Evolutionary conservation across 2,888 invertebrate species (phyloP), one percentile per base, ranked within the genome.

Genomic region (Cephalotes varians): DNA sequence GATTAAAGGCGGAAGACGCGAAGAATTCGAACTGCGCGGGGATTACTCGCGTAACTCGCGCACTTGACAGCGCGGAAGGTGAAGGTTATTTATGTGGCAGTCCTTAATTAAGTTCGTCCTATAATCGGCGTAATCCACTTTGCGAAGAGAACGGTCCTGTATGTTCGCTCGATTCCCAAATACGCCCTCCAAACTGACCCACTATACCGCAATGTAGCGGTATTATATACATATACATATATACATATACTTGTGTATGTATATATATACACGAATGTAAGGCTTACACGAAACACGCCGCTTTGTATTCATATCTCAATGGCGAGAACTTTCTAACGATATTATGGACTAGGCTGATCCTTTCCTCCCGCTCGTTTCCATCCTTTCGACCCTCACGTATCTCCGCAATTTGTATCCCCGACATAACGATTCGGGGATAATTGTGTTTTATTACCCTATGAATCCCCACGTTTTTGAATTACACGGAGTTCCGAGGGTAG

Each of bases 321-420:
- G 80, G 81, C 72, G 77, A 49, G 86, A 67, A 89, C 88, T 90
- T 86, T 84, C 84, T 86, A 90, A 90, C 87, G 87, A 90, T 90
- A 89, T 92, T 87, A 87, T 49, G 87, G 92, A 85, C 91, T 89
- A 84, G 82, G 89, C 88, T 91, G 91, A 92, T 92, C 91, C 86
- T 84, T 86, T 76, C 73, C 21, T 82, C 65, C 37, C 74, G 51
- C 79, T 49, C 51, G 31, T 54, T 51, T 28, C 60, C 69, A 47
- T 40, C 34, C 47, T 71, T 18, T n/a, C 56, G 31, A 37, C 51
- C 82, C 56, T 56, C 44, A 40, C 65, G 21, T 18, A 51, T 67
- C 77, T 67, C 62, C 31, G 18, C 47, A 21, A 62, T 67, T 65
- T 72, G 74, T 51, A 72, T 67, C 28, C 47, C 47, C 85, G 54